These are phyloP conservation scores for Acanthiza pusilla DNA, from an alignment of 2,797 vertebrate genomes.

Conservation along the genomic window DNA sequence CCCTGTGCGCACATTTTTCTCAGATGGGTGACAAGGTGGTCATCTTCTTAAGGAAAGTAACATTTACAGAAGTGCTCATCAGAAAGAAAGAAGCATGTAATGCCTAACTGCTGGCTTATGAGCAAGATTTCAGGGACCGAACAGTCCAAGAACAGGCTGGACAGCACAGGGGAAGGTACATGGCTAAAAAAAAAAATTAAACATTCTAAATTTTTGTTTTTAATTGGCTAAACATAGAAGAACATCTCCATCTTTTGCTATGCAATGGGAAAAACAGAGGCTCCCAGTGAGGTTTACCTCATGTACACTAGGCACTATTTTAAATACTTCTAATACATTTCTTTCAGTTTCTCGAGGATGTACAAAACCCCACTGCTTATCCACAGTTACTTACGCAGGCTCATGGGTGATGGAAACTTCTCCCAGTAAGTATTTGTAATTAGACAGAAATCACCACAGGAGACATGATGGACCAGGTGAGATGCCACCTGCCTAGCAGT, in stretches of 20 bases:
- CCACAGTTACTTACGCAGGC: not conserved
- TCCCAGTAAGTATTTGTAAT: not conserved
- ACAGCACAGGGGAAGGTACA: not conserved
- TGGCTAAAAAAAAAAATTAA: not conserved
- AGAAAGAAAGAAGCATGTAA: not conserved
- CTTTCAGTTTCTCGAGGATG: not conserved
- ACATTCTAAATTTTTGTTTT: not conserved
- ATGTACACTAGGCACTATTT: not conserved
- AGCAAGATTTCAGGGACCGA: not conserved
- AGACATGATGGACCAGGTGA: accelerated
- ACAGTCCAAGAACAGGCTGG: not conserved
- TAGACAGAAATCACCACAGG: not conserved
- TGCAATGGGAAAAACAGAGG: not conserved
- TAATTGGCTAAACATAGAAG: not conserved
- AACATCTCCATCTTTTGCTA: not conserved
- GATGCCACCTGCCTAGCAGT: not conserved
- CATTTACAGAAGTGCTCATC: not conserved
- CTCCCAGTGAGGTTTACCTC: not conserved
- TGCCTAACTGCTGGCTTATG: not conserved
- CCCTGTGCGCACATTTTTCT: not conserved
- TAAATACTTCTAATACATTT: not conserved
- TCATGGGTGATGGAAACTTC: not conserved
- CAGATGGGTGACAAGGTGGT: not conserved
- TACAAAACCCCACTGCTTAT: not conserved
- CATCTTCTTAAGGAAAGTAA: accelerated